A percentile compares a stretch with the other conserved stretches of the same genome.
Conservation (phyloP, 2,888 invertebrate genomes). For the Ennomos erosarius region DNA sequence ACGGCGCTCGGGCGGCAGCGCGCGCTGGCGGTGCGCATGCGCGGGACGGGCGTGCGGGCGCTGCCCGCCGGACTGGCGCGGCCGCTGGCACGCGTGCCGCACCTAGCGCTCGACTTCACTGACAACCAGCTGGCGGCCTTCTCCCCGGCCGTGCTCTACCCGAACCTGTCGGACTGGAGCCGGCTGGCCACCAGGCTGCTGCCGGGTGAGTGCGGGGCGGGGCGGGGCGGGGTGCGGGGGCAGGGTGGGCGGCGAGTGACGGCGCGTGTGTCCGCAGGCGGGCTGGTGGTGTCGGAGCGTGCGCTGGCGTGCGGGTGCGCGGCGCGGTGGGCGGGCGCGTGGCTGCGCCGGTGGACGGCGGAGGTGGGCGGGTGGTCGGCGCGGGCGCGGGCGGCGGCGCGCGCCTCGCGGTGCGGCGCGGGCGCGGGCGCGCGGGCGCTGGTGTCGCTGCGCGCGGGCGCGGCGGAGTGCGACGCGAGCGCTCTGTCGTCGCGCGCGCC, state of each 20-base stretch:
- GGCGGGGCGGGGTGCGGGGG: slow-evolving; percentile 25
- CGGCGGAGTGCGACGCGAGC: slow-evolving; percentile 87
- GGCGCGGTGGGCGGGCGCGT: slow-evolving; percentile 93
- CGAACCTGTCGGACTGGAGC: slow-evolving; percentile 92
- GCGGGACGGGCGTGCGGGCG: slow-evolving; percentile 87
- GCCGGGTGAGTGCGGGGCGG: slow-evolving; percentile 83
- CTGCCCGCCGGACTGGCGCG: slow-evolving; percentile 90
- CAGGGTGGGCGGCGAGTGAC: slow-evolving; percentile 28
- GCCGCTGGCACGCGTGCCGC: slow-evolving; percentile 89
- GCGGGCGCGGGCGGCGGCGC: slow-evolving; percentile 49
- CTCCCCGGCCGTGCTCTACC: slow-evolving; percentile 91
- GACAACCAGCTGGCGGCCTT: slow-evolving; percentile 90
- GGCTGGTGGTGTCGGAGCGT: slow-evolving; percentile 91
- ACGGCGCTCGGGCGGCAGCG: slow-evolving; percentile 88
- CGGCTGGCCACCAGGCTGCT: slow-evolving; percentile 92
- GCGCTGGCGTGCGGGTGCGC: slow-evolving; percentile 93
- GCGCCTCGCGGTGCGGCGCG: slow-evolving; percentile 72
- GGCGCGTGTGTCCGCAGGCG: slow-evolving; percentile 82
- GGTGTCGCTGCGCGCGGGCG: slow-evolving; percentile 62
- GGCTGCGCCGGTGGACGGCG: slow-evolving; percentile 94
- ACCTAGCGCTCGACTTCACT: slow-evolving; percentile 91
- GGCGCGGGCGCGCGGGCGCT: slow-evolving; percentile 79
- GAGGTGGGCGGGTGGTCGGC: slow-evolving; percentile 89
- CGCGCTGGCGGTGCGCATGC: slow-evolving; percentile 88
- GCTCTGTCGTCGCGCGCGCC: slow-evolving; percentile 79